A percentile compares a stretch with the other conserved stretches of the same genome.
phyloP scores from a whole-genome alignment of 2,888 invertebrate genomes.

The Hypercompe scribonia region DNA sequence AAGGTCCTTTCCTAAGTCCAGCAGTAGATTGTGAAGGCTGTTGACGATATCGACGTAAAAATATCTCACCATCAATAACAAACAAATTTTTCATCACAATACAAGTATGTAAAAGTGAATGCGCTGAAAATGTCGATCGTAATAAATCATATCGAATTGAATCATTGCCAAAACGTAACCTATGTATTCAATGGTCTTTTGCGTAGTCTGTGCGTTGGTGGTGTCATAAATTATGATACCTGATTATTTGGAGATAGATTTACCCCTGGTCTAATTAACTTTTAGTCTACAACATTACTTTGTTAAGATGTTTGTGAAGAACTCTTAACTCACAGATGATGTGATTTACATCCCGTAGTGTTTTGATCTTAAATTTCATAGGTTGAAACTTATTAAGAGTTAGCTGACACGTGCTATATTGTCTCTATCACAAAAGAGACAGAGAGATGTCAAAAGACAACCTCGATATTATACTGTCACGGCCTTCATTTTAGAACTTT shows the following conservation, averaged over 20 bases:
- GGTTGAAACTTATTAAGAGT: too few relatives aligned
- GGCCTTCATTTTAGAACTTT: too few relatives aligned
- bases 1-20: too few relatives aligned
- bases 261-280: not conserved
- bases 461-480: too few relatives aligned
- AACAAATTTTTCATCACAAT: slow-evolving; percentile 20
- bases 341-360: not conserved
- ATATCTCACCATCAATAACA: slow-evolving; percentile 3
- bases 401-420: too few relatives aligned
- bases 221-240: slow-evolving; percentile 24
- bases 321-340: too few relatives aligned
- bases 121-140: slow-evolving; percentile 36
- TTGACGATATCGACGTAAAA: too few relatives aligned
- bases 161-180: slow-evolving; percentile 56
- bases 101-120: slow-evolving; percentile 21
- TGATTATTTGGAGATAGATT: slow-evolving; percentile 1
- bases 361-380: not conserved
- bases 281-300: not conserved
- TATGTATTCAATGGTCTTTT: slow-evolving; percentile 34
- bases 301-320: not conserved
- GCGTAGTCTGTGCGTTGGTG: slow-evolving; percentile 23
- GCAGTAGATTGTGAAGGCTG: too few relatives aligned
- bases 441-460: too few relatives aligned
- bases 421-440: too few relatives aligned
- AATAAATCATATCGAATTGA: slow-evolving; percentile 63